Conservation (phyloP, 2,888 invertebrate species). For the Volucella zonaria region DNA sequence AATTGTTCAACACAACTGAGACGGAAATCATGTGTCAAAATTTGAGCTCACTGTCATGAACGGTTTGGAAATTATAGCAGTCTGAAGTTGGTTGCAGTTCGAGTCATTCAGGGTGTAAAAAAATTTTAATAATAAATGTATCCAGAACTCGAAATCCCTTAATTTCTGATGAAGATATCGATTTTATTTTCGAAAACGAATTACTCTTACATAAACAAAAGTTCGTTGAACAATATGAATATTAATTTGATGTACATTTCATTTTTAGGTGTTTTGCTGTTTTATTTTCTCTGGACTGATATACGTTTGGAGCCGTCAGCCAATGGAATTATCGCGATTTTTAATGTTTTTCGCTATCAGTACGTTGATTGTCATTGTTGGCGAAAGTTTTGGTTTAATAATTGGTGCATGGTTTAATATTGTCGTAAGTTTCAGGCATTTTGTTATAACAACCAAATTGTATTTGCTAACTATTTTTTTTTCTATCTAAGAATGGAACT, state of each 20-base stretch:
- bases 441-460: not conserved
- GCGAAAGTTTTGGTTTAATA: slow-evolving; percentile 95
- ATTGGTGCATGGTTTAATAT: slow-evolving; percentile 94
- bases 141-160: too few relatives aligned
- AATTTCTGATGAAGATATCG: too few relatives aligned
- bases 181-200: not conserved
- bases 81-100: too few relatives aligned
- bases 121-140: too few relatives aligned
- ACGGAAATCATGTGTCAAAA: too few relatives aligned
- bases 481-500: slow-evolving; percentile 90
- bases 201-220: slow-evolving; percentile 11
- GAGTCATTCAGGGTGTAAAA: too few relatives aligned
- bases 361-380: slow-evolving; percentile 92
- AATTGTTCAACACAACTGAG: too few relatives aligned
- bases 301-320: slow-evolving; percentile 96
- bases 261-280: slow-evolving; percentile 86
- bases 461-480: slow-evolving; percentile 5
- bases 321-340: slow-evolving; percentile 90
- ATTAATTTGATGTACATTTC: slow-evolving; percentile 28
- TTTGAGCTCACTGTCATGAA: too few relatives aligned
- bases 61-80: too few relatives aligned
- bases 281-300: slow-evolving; percentile 88
- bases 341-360: slow-evolving; percentile 93
- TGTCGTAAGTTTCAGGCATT: slow-evolving; percentile 85
- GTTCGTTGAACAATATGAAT: not conserved